Conservation (phyloP, 2,888 invertebrate genomes). For the Argynnis bischoffii region DNA sequence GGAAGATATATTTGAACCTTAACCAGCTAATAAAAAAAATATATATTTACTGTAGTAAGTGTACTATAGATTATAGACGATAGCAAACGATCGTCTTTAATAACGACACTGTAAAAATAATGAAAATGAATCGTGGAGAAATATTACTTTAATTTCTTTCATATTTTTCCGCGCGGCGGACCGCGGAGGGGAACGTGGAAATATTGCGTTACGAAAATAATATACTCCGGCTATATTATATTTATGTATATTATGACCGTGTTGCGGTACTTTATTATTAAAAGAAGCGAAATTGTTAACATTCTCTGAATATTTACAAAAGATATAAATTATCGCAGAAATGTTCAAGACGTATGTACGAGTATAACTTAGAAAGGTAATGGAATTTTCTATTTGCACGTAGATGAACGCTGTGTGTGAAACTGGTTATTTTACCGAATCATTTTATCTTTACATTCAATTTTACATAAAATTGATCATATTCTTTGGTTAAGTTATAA, state of each 20-base stretch:
- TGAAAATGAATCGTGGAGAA: conserved; percentile 11
- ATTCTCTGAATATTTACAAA: background rate
- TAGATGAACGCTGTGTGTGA: no score
- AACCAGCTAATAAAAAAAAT: no score
- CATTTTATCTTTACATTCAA: no score
- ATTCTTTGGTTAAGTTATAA: no score
- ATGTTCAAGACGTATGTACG: no score
- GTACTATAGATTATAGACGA: background rate
- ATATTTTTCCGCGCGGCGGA: background rate
- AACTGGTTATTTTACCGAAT: no score
- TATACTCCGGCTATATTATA: background rate
- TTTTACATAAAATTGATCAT: no score
- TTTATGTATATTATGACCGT: conserved; percentile 3
- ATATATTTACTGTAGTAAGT: no score
- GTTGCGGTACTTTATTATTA: conserved; percentile 4
- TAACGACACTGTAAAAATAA: conserved; percentile 6
- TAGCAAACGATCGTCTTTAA: background rate
- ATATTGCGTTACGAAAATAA: conserved; percentile 16
- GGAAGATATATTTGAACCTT: no score
- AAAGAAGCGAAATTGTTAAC: background rate
- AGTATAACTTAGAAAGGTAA: no score
- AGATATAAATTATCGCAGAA: no score
- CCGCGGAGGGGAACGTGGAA: background rate
- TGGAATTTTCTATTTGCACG: no score
- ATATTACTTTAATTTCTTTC: conserved; percentile 19